Conservation (phyloP, 2,888 invertebrate species). For the Drosophila phalerata region DNA sequence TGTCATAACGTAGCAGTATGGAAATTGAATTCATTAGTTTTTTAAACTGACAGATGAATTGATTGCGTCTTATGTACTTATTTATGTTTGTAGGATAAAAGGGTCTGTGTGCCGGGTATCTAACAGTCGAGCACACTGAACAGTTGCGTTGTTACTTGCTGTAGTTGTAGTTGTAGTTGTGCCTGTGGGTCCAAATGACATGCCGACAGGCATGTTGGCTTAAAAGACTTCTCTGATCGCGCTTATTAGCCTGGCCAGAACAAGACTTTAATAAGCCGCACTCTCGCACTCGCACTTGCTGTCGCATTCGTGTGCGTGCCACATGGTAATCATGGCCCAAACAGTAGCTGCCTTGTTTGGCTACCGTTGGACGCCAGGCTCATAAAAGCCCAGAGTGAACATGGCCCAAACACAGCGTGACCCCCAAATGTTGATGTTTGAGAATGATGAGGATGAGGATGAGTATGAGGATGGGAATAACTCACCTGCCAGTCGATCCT, state of each 20-base stretch:
- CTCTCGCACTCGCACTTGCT: constrained; percentile 4
- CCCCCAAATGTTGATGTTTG: neutral
- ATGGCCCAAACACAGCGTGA: constrained; percentile 31
- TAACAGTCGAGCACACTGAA: neutral
- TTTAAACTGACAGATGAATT: too few species aligned
- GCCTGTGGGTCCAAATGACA: constrained; percentile 69
- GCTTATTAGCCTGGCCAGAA: constrained; percentile 78
- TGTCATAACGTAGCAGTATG: too few species aligned
- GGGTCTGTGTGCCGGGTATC: neutral
- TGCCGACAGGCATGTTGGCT: constrained; percentile 83
- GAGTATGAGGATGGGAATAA: constrained; percentile 41
- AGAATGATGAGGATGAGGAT: neutral
- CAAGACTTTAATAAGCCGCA: constrained; percentile 63
- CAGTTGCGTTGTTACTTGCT: neutral
- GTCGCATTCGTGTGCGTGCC: constrained; percentile 58
- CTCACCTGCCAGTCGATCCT: constrained; percentile 93
- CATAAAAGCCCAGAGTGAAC: constrained; percentile 26
- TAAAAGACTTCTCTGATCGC: constrained; percentile 85
- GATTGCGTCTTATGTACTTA: too few species aligned
- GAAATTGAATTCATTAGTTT: too few species aligned
- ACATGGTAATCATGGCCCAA: constrained; percentile 60
- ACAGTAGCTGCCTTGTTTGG: constrained; percentile 59
- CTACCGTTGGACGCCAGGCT: constrained; percentile 56
- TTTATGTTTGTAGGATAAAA: too few species aligned
- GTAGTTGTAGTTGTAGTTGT: constrained; percentile 2